Evolutionary conservation across 2,797 vertebrate species (phyloP).

Genomic region (Falco rusticolus): DNA sequence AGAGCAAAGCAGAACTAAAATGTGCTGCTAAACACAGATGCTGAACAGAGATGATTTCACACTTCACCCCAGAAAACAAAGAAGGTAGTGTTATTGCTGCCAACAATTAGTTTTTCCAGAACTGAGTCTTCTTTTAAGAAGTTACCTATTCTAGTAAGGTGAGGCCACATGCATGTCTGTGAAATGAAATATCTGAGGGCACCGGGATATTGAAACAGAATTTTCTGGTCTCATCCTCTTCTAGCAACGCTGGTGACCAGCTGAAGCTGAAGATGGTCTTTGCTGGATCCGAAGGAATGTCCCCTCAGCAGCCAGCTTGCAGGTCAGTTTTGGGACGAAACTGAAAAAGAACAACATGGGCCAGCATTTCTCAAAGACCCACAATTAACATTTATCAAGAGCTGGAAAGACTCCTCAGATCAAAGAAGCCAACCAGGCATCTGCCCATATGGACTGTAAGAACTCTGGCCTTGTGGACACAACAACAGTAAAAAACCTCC

Average conservation of each 20-base stretch:
- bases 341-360: background rate
- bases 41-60: background rate
- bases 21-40: background rate
- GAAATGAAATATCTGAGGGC: background rate
- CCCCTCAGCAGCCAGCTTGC: background rate
- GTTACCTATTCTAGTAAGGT: background rate
- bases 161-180: background rate
- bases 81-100: background rate
- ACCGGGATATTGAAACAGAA: background rate
- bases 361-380: background rate
- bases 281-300: background rate
- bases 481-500: background rate
- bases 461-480: background rate
- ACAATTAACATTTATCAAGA: background rate
- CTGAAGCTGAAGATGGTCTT: background rate
- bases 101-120: background rate
- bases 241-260: background rate
- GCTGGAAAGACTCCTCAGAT: background rate
- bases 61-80: background rate
- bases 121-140: background rate
- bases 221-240: background rate
- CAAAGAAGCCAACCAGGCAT: background rate
- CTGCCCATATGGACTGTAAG: background rate
- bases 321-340: background rate
- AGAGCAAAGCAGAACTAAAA: background rate